A percentile compares a stretch with the other conserved stretches of the same genome.
Evolutionary conservation across 2,888 invertebrate genomes (phyloP).

Genomic region (Diaperis boleti): DNA sequence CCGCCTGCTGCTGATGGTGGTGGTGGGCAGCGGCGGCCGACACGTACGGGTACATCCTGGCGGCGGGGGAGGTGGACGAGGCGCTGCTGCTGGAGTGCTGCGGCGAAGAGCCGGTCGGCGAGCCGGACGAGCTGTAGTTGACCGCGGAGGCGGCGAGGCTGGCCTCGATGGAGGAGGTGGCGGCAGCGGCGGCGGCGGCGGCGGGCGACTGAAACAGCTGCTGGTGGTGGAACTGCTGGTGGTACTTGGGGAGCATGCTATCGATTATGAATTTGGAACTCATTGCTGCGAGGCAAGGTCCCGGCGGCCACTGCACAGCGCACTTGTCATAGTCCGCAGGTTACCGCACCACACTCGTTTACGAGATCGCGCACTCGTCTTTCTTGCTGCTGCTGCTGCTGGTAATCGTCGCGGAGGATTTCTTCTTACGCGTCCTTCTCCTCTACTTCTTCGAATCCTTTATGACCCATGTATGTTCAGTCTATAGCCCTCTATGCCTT

Average conservation of each 20-base stretch:
- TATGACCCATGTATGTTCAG: constrained; percentile 88
- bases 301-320: constrained; percentile 62
- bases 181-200: constrained; percentile 72
- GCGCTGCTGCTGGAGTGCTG: constrained; percentile 73
- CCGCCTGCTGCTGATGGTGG: constrained; percentile 80
- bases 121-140: constrained; percentile 70
- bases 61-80: constrained; percentile 72
- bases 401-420: constrained; percentile 65
- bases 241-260: constrained; percentile 98
- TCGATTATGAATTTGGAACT: constrained; percentile 98
- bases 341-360: constrained; percentile 56
- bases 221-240: constrained; percentile 81
- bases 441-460: constrained; percentile 83
- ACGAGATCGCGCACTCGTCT: constrained; percentile 62
- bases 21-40: constrained; percentile 77
- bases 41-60: constrained; percentile 95
- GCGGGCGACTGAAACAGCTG: constrained; percentile 72
- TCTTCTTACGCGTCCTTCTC: constrained; percentile 72
- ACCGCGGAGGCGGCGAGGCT: constrained; percentile 78
- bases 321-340: constrained; percentile 61
- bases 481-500: constrained; percentile 87
- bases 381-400: constrained; percentile 60
- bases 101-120: constrained; percentile 79
- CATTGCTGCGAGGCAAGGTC: constrained; percentile 75
- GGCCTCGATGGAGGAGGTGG: constrained; percentile 77